Evolutionary conservation across 2,888 invertebrate species (phyloP), one percentile per base, ranked within the genome.

Genomic region (Cephus nigrinus): DNA sequence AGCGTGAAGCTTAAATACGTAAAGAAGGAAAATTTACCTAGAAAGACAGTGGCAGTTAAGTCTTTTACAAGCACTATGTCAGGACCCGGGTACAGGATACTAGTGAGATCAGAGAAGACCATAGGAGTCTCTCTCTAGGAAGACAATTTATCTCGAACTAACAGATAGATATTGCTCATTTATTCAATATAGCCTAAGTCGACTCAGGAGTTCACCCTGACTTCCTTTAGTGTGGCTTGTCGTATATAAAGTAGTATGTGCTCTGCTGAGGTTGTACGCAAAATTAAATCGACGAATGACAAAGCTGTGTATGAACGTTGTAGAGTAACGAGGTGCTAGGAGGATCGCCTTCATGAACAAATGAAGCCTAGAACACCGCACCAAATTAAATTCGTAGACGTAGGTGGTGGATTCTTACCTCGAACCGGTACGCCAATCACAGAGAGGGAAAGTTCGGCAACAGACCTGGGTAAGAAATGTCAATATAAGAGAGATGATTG

Each of bases 341-440:
- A 55, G 23, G 55, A 55, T 55, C 55, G 55, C 23, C 55, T 9
- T 23, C 23, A 71, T 11, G 74, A 15, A 68, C 35, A 75, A 75
- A 77, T 71, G 71, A 77, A 68, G 75, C 71, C 77, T 34, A 77
- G 40, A 40, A 77, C 32, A 36, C 34, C 33, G 40, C 40, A 34
- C 30, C 75, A 40, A 55, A 71, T 69, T 31, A 33, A 73, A 74
- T 30, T 12, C 34, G 23, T 71, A 71, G 75, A 75, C 34, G 69
- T 5, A 55, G 77, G 68, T 69, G 34, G n/a, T 73, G 77, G 74
- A 77, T 77, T 35, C 31, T 77, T 74, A 36, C 74, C 74, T 33
- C 68, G 40, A 15, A 34, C 40, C 15, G 33, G 34, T 32, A 75
- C 71, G 15, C 35, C 74, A 30, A 30, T 75, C 40, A 71, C 23